phyloP scores from a whole-genome alignment of 2,797 vertebrate species.

The Scolopax rusticola region DNA sequence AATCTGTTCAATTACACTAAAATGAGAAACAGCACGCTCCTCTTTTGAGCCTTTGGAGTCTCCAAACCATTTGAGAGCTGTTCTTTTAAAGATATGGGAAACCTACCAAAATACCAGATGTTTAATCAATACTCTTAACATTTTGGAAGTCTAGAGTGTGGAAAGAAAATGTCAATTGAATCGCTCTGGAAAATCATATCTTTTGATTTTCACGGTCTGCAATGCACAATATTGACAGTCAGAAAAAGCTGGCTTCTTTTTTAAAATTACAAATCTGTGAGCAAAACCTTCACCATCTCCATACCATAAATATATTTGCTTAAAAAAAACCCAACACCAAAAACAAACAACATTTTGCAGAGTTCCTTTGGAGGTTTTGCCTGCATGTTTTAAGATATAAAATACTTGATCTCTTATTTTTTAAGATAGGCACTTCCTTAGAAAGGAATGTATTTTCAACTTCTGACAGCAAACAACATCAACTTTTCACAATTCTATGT shows the following conservation, averaged over 20 bases:
- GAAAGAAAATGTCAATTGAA: constrained; percentile 66
- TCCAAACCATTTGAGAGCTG: constrained; percentile 67
- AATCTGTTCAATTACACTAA: constrained; percentile 48
- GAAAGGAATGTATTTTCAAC: neutral
- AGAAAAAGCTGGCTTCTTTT: constrained; percentile 46
- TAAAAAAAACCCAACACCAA: neutral
- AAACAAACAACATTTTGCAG: constrained; percentile 24
- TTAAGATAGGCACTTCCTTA: neutral
- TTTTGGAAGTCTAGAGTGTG: constrained; percentile 71
- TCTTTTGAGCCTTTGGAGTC: constrained; percentile 65
- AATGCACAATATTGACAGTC: constrained; percentile 42
- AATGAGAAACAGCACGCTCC: constrained; percentile 44
- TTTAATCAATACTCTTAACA: constrained; percentile 76
- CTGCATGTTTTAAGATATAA: neutral
- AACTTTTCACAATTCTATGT: neutral
- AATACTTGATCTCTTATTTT: neutral
- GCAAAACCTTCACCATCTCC: constrained; percentile 25
- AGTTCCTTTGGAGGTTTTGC: neutral
- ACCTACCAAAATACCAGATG: constrained; percentile 75
- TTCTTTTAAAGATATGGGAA: constrained; percentile 76
- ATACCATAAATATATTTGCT: constrained; percentile 33
- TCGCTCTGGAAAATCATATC: constrained; percentile 41
- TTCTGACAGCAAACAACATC: neutral
- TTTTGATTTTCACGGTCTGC: constrained; percentile 61
- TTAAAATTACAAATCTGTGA: constrained; percentile 49